Evolutionary conservation across 2,888 invertebrate species (phyloP), one percentile per base, ranked within the genome.

Genomic region (Synergus gifuensis): DNA sequence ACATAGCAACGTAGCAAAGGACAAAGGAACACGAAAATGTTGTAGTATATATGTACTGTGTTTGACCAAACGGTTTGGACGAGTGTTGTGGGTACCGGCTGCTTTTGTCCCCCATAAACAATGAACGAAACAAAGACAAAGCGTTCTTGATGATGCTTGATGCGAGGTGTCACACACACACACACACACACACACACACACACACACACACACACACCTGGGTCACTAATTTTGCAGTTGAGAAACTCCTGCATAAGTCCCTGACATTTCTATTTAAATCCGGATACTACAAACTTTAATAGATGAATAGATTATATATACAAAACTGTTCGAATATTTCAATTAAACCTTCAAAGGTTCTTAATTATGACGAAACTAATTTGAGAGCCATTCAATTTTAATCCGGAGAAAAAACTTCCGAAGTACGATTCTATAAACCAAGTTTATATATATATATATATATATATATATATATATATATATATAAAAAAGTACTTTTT

Each of bases 31-130:
- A 42, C 66, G 66, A 44, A 69, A 69, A 36, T 69, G 49, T 28
- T 46, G 49, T 28, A 49, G 46, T 69, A n/a, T n/a, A n/a, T n/a
- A n/a, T n/a, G n/a, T n/a, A 49, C 14, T 49, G 22, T 69, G 46
- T 69, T 69, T 69, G 69, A 49, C 69, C 69, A 69, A 28, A 69
- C 69, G 36, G 28, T 54, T 69, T 54, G 49, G 36, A 69, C 49
- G 9, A 67, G 67, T 49, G 69, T 54, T 69, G 40, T 36, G 49
- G 28, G 49, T 16, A 49, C 54, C 28, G 49, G 54, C 49, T 36
- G 73, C 73, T 73, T 73, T 73, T 73, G 54, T 73, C 36, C 22
- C 18, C 36, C 49, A 49, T 36, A 73, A 73, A 73, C 73, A 73
- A 73, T 73, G 54, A 73, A 36, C 73, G 36, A 46, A 49, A 73